Evolutionary conservation across 2,113 vertebrate genomes (phyloP), one percentile per base, ranked within the genome.

Genomic region (Amphiprion percula): DNA sequence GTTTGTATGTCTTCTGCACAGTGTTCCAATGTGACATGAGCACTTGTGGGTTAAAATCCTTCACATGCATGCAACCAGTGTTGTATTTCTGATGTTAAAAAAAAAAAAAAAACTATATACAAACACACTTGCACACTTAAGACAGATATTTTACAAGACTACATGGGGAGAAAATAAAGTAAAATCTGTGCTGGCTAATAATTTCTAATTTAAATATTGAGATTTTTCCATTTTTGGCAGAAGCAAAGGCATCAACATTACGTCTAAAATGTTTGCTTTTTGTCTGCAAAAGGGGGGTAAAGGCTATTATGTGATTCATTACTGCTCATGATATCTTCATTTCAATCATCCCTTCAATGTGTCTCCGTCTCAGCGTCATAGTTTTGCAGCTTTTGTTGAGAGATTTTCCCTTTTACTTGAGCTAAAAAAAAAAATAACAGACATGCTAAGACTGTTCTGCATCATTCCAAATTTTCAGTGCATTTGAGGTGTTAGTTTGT

Each of bases 41-140:
- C 70, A 89, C 90, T 90, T 90, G 68, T 4, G 77, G 90, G 95
- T 91, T 95, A 90, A 88, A 68, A 94, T 95, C 94, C 95, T 93
- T 93, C 94, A 89, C 94, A 95, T 93, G 0, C 79, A 94, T 89
- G 82, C 12, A 74, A 1, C 83, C 88, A 94, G 90, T 77, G 84
- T 24, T 58, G 91, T 88, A 93, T 93, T 88, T 92, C 86, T 86
- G 85, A 91, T 93, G 92, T 91, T 90, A 76, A 79, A 85, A 64
- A 30, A 58, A 56, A 26, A 26, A 26, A 26, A 2, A 26, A 26
- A 26, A 47, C 54, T 23, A 52, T 37, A 49, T 41, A 55, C 28
- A 70, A 56, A 59, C 72, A 47, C 11, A 23, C 15, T 53, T 47
- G 17, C 58, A 60, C 6, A 62, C 47, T 21, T 21, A 21, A 21